These are phyloP conservation scores for Monarcha castaneiventris DNA, from an alignment of 2,113 vertebrate genomes.

Conservation along the genomic window DNA sequence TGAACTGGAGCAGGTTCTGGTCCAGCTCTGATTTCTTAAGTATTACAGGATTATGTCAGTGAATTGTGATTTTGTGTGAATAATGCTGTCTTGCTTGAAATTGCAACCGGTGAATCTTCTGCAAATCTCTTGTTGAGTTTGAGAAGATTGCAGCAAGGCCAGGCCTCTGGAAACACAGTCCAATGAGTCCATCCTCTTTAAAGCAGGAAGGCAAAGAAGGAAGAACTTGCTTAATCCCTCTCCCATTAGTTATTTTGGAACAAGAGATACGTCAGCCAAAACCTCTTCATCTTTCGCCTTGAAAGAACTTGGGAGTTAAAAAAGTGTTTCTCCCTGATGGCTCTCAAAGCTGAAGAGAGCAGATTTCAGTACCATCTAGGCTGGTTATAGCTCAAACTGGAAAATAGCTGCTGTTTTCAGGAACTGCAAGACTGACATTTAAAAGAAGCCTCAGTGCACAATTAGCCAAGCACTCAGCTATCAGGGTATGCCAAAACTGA, in stretches of 20 bases:
- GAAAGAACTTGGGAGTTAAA: not conserved
- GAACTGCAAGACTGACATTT: not conserved
- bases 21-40: not conserved
- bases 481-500: slow-evolving; percentile 11
- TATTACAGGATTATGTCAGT: not conserved
- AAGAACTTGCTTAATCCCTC: not conserved
- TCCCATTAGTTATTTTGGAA: not conserved
- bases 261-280: not conserved
- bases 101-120: not conserved
- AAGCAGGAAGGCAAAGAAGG: not conserved
- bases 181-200: not conserved
- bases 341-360: not conserved
- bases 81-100: not conserved
- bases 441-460: not conserved
- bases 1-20: not conserved
- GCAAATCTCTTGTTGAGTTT: not conserved
- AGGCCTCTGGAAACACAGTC: not conserved
- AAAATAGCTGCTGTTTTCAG: not conserved
- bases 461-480: not conserved
- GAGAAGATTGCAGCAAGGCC: not conserved
- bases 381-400: not conserved
- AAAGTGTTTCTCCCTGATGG: not conserved
- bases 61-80: not conserved
- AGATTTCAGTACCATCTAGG: not conserved
- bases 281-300: not conserved